Conservation (phyloP, 2,113 vertebrate genomes). For the human region GRCh38 chr3:54969501-54970000, state of each 20-base stretch:
- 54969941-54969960: background rate
- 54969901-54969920: background rate
- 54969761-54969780: background rate
- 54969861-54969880: background rate
- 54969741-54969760: background rate
- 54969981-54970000: background rate
- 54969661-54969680: conserved; percentile 4
- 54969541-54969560: no score
- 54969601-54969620: background rate
- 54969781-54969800: conserved; percentile 82
- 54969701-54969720: background rate
- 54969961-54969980: background rate
- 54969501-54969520: no score
- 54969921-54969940: background rate
- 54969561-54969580: background rate
- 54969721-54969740: background rate
- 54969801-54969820: conserved; percentile 94
- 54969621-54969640: background rate
- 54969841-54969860: conserved; percentile 86
- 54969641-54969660: background rate
- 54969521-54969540: no score
- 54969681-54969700: background rate
- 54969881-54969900: background rate
- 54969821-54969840: conserved; percentile 98
- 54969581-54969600: background rate